Percentiles rank a stretch among this genome's conserved stretches.
Conservation (phyloP, 2,113 vertebrate genomes). For the Hemiprocne comata region DNA sequence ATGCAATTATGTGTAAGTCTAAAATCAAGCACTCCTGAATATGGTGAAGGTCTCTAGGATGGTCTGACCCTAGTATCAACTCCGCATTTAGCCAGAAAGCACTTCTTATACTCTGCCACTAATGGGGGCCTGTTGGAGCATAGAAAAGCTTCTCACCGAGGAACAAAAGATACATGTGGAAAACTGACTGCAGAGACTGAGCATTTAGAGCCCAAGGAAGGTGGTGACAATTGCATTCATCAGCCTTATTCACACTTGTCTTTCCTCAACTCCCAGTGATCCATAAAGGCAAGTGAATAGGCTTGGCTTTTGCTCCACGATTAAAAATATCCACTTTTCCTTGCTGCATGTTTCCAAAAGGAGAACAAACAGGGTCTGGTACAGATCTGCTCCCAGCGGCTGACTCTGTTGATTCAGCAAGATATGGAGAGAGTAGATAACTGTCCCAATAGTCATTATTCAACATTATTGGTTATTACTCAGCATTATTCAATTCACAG, state of each 20-base stretch:
- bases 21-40: not conserved
- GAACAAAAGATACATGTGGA: not conserved
- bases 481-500: not conserved
- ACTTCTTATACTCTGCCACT: not conserved
- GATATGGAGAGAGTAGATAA: not conserved
- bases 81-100: not conserved
- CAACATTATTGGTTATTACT: not conserved
- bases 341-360: not conserved
- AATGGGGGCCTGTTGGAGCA: not conserved
- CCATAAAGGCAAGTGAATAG: not conserved
- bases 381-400: not conserved
- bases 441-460: not conserved
- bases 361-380: not conserved
- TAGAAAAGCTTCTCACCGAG: not conserved
- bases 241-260: not conserved
- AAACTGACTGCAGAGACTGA: not conserved
- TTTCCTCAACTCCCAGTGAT: not conserved
- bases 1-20: not conserved
- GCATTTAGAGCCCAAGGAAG: not conserved
- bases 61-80: not conserved
- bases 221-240: not conserved
- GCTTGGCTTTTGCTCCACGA: not conserved
- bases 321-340: not conserved
- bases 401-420: not conserved
- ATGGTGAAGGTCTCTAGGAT: not conserved